Base-by-base conservation (phyloP, 2,113 vertebrate genomes). In the Parotia lawesii region DNA sequence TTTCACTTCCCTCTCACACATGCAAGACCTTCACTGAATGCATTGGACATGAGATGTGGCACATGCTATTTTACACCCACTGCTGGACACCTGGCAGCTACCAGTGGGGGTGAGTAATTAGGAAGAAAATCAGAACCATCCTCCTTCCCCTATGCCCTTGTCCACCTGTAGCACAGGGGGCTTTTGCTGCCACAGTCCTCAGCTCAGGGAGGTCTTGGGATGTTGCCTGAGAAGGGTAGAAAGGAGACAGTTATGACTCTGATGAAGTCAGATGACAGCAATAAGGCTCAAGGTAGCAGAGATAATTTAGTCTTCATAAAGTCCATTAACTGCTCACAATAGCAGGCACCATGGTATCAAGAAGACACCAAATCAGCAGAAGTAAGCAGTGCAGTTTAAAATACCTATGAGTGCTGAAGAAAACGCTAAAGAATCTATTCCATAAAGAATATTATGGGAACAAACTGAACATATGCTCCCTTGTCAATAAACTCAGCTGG, bases 31-130 rank as follows among this genome's bases (percentile, higher is more conserved):
- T 48, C 21, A 33, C 38, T 74, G 44, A 35, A 45, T 0, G 2
- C 11, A 10, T 16, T 47, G 23, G 65, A 74, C 28, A 74, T 0
- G 1, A 27, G 22, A 35, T 21, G 7, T 2, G 13, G 56, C 29
- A 24, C 9, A 8, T 5, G 2, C 4, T 19, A 5, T 20, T 14
- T 61, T 7, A 71, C 8, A 79, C 27, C 25, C 2, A 5, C 29
- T 45, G 15, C 6, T 22, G 27, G 42, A 13, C 9, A n/a, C 27
- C 35, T 69, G 11, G 12, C 33, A 40, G 10, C 29, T 37, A 10
- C 27, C 60, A 51, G 22, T 4, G 1, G 5, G 6, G 10, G 1
- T 29, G 13, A 66, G 21, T 15, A 78, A 66, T 0, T 1, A 12
- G 3, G 8, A 61, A 48, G 5, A 53, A 56, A 57, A 38, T 5